Evolutionary conservation across 2,113 vertebrate genomes (phyloP), one percentile per base, ranked within the genome.

Genomic region (Arvicanthis niloticus): DNA sequence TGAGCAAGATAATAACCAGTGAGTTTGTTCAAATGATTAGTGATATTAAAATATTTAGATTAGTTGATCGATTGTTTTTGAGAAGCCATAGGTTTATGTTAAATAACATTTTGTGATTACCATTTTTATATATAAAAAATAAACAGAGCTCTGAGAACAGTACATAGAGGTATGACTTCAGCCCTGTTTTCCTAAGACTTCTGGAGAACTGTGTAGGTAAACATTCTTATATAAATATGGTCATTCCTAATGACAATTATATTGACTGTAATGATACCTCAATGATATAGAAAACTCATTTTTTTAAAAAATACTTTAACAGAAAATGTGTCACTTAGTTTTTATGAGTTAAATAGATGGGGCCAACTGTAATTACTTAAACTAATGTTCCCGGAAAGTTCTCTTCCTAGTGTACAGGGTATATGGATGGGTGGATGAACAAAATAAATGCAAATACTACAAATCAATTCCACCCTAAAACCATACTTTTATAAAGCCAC

Each of bases 1-100:
- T 34, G 15, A 87, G 40, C 29, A 78, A 88, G 12, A 65, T 0
- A 42, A 76, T 62, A 91, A 95, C 73, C 29, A 19, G 78, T 22
- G 48, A 68, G 65, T 76, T 93, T 91, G 16, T 62, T 82, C 60
- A 95, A 89, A 82, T 77, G 40, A 45, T 89, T 87, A 80, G 53
- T 10, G 56, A 77, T 82, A 73, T 19, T 34, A 77, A 91, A 77
- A 40, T 92, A 91, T 62, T 89, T 93, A 11, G 68, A 93, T 73
- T 29, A 87, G 72, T 42, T 75, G 5, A 58, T 34, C 80, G 2
- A 51, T 15, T 67, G 62, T 37, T 72, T 76, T 89, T 95, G 15
- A 22, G 70, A 68, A 48, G 89, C 42, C 11, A 92, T 16, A 68
- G 45, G 51, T 15, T 96, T 88, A 51, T n/a, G 10, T 40, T 58